Conservation (phyloP, 2,797 vertebrate genomes). For the Pantherophis alleghaniensis region DNA sequence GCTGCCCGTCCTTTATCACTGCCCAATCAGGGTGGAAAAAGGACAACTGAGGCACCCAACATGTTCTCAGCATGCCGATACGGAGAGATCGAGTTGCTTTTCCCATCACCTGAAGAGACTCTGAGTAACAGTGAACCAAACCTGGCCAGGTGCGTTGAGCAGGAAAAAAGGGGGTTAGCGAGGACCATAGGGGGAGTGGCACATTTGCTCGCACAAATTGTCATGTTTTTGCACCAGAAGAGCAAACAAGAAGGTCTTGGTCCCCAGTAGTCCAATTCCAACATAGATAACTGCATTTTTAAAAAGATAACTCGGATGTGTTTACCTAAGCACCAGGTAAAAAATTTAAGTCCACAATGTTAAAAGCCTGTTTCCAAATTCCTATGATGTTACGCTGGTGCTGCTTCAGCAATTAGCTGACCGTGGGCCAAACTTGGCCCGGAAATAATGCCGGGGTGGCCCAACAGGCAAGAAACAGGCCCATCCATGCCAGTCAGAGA, state of each 20-base stretch:
- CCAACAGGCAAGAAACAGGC: background rate
- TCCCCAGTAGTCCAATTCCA: background rate
- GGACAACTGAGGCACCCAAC: background rate
- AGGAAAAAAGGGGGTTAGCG: background rate
- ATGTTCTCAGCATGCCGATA: background rate
- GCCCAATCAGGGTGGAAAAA: background rate
- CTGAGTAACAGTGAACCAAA: background rate
- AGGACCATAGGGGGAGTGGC: accelerated
- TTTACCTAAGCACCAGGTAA: background rate
- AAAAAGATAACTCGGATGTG: background rate
- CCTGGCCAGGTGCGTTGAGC: background rate
- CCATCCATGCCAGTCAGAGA: background rate
- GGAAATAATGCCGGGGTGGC: background rate
- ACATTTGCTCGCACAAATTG: background rate
- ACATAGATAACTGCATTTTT: background rate
- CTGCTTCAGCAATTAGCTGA: background rate
- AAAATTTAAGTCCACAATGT: no score
- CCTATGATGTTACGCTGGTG: no score
- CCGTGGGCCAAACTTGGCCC: background rate
- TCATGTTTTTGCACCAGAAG: background rate
- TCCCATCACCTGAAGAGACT: background rate
- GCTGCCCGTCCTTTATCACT: background rate
- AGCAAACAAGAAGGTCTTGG: background rate
- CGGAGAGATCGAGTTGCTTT: no score
- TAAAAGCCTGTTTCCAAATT: background rate